phyloP scores from a whole-genome alignment of 2,113 vertebrate species.

The Pseudopodoces humilis region DNA sequence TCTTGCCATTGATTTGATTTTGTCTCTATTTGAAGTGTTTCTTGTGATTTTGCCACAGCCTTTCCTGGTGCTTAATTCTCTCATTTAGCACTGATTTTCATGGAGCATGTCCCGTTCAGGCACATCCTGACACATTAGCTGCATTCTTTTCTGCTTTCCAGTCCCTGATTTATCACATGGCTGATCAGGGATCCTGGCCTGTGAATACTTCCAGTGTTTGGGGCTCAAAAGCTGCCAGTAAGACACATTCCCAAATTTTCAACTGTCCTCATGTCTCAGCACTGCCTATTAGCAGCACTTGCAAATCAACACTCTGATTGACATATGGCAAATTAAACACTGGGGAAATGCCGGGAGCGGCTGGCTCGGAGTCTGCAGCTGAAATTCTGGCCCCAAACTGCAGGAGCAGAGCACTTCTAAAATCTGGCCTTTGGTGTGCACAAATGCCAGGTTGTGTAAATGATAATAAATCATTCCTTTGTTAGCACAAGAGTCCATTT shows the following conservation, averaged over 20 bases:
- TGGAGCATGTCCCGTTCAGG: not conserved
- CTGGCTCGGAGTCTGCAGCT: not conserved
- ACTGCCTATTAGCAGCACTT: slow-evolving; percentile 31
- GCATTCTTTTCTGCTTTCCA: slow-evolving; percentile 13
- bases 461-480: slow-evolving; percentile 41
- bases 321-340: slow-evolving; percentile 66
- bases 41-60: slow-evolving; percentile 20
- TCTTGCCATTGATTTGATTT: slow-evolving; percentile 53
- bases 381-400: slow-evolving; percentile 40
- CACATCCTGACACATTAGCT: slow-evolving; percentile 8
- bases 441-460: slow-evolving; percentile 55
- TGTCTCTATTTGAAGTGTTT: slow-evolving; percentile 32
- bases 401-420: slow-evolving; percentile 11
- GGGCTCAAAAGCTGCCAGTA: slow-evolving; percentile 28
- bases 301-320: slow-evolving; percentile 59
- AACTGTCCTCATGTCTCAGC: slow-evolving; percentile 20
- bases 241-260: slow-evolving; percentile 47
- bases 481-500: slow-evolving; percentile 24
- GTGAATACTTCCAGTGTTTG: not conserved
- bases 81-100: slow-evolving; percentile 51
- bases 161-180: not conserved
- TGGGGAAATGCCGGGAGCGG: not conserved
- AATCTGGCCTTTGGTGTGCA: slow-evolving; percentile 40
- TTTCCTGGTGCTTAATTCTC: slow-evolving; percentile 38
- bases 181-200: slow-evolving; percentile 29